Conservation (phyloP, 2,888 invertebrate genomes). For the Plagodis dolabraria region DNA sequence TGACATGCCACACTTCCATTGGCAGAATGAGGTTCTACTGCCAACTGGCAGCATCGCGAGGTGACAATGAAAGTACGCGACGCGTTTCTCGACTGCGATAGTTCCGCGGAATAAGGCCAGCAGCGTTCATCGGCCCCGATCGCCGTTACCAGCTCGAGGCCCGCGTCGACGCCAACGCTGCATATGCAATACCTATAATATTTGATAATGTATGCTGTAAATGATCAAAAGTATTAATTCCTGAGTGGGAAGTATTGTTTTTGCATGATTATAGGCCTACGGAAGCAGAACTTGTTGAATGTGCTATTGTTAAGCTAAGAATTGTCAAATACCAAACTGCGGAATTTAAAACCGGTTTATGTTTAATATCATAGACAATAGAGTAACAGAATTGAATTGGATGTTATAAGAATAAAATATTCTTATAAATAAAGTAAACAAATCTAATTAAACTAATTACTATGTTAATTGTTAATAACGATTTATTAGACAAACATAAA, state of each 20-base stretch:
- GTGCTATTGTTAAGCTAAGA: conserved; percentile 5
- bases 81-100: conserved; percentile 79
- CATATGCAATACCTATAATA: conserved; percentile 37
- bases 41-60: conserved; percentile 49
- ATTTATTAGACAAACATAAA: no score
- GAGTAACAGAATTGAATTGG: no score
- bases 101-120: conserved; percentile 80
- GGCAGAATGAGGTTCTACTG: conserved; percentile 21
- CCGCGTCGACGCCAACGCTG: conserved; percentile 29
- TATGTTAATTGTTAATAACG: no score
- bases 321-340: not conserved
- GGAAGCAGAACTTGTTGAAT: conserved; percentile 1
- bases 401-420: no score
- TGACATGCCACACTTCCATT: conserved; percentile 10
- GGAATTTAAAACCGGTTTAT: no score
- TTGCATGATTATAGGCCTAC: conserved; percentile 18
- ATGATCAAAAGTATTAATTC: conserved; percentile 22
- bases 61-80: conserved; percentile 82
- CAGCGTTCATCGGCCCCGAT: conserved; percentile 80
- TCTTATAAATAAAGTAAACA: no score
- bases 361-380: no score
- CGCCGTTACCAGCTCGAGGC: conserved; percentile 34
- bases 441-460: no score
- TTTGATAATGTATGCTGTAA: conserved; percentile 33
- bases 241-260: conserved; percentile 27